These are phyloP conservation scores for Sesia bembeciformis DNA, from an alignment of 2,888 invertebrate species.

Conservation along the genomic window DNA sequence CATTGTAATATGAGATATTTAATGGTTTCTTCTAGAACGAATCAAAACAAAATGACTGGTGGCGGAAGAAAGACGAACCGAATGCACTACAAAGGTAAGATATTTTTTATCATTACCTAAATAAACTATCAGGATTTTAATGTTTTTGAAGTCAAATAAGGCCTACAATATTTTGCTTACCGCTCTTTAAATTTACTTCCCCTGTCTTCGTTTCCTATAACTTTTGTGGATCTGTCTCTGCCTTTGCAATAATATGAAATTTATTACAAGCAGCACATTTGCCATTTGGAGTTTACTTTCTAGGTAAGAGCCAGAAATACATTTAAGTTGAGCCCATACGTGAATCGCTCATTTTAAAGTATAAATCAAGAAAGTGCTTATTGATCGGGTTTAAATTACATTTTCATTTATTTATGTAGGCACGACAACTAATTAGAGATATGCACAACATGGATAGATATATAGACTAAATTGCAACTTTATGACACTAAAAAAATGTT, in stretches of 20 bases:
- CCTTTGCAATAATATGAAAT: background rate
- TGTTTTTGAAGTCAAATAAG: too few species aligned
- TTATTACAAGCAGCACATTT: background rate
- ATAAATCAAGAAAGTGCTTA: too few species aligned
- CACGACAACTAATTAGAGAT: too few species aligned
- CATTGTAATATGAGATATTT: too few species aligned
- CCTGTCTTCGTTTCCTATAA: background rate
- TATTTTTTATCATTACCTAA: background rate
- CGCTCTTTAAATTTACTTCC: background rate
- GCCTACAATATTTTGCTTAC: too few species aligned
- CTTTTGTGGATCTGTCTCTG: background rate
- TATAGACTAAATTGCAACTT: too few species aligned
- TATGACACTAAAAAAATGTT: too few species aligned
- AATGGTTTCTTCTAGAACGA: conserved; percentile 15
- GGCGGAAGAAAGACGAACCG: conserved; percentile 28
- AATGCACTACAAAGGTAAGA: background rate
- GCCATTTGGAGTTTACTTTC: conserved; percentile 40
- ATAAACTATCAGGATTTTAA: too few species aligned
- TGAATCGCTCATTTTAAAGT: background rate
- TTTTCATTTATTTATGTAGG: too few species aligned
- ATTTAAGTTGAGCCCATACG: background rate
- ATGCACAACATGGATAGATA: too few species aligned
- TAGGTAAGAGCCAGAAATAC: conserved; percentile 37
- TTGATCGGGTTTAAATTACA: too few species aligned
- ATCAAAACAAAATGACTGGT: conserved; percentile 23